Base-by-base conservation (phyloP, 2,888 invertebrate genomes). In the Hirudinaria manillensis region DNA sequence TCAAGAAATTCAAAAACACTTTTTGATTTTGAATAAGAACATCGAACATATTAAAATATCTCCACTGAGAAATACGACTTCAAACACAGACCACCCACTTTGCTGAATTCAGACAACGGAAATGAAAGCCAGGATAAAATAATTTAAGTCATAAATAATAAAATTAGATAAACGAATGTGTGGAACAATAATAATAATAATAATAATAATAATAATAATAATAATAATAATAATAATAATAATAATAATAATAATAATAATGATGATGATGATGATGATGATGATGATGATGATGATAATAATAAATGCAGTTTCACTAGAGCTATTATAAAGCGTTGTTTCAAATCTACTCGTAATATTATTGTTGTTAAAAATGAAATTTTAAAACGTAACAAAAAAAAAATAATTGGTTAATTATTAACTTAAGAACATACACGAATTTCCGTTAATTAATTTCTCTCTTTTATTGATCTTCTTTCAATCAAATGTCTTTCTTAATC, bases 61-160 rank as follows among this genome's bases (percentile, higher is more conserved):
- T 45, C 45, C 45, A 45, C 45, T 61, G 29, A 61, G 29, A 61
- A 61, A 29, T 61, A 21, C 61, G n/a, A 61, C 7, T 61, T 61
- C 21, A 61, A 61, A 61, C 24, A 13, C 10, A 16, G n/a, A 7
- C 24, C 24, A 10, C 6, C 24, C 24, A 53, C 13, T 61, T 61
- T 27, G 7, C 4, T 27, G 29, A n/a, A 61, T 61, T 10, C 13
- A 61, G 7, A 16, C 53, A 61, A 61, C 10, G 13, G 7, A 61
- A 29, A 61, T 6, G 1, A 7, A 61, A 19, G 10, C 13, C 24
- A 13, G 7, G 61, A 7, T 4, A 4, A 29, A 61, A 27, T 53
- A 7, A 7, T 61, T 10, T 29, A 3, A n/a, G n/a, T 27, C 24
- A 61, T 16, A 61, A 61, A 1, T 27, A 27, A 61, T 19, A 61